A percentile compares a stretch with the other conserved stretches of the same genome.
phyloP scores from a whole-genome alignment of 2,797 vertebrate species.

The Choloepus didactylus region DNA sequence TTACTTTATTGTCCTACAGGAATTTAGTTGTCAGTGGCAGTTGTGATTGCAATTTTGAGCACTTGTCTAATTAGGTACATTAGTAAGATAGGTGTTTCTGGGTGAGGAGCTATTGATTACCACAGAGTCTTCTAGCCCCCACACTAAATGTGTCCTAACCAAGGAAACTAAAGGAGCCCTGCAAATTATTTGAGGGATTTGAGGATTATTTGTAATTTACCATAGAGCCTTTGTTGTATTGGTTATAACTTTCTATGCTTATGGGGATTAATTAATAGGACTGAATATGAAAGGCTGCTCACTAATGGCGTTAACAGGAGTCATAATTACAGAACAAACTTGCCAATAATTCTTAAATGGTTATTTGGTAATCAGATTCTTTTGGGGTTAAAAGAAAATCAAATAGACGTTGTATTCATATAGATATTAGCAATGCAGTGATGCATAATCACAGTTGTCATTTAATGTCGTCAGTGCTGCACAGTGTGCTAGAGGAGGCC shows the following conservation, averaged over 20 bases:
- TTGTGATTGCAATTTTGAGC: conserved; percentile 53
- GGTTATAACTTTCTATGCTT: conserved; percentile 78
- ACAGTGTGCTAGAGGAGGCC: background rate
- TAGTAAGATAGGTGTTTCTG: conserved; percentile 31
- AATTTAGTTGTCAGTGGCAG: conserved; percentile 60
- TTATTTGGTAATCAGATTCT: conserved; percentile 81
- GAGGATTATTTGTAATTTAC: conserved; percentile 78
- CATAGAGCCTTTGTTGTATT: conserved; percentile 76
- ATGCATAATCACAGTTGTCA: background rate
- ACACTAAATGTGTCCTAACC: background rate
- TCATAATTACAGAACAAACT: conserved; percentile 83
- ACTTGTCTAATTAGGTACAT: conserved; percentile 62
- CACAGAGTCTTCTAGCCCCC: background rate
- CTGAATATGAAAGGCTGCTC: conserved; percentile 81
- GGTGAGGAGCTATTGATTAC: conserved; percentile 60
- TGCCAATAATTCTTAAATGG: conserved; percentile 83
- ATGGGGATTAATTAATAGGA: conserved; percentile 80
- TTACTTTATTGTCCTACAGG: conserved; percentile 62
- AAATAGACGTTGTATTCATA: conserved; percentile 75
- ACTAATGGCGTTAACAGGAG: conserved; percentile 82
- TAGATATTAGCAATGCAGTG: conserved; percentile 54
- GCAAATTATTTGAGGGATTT: conserved; percentile 68
- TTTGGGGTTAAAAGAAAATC: conserved; percentile 79
- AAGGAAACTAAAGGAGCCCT: conserved; percentile 16
- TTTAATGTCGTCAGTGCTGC: background rate